Conservation (phyloP, 30 jellyfish, hydroid and myxozoan species). For the Morbakka virulenta region DNA sequence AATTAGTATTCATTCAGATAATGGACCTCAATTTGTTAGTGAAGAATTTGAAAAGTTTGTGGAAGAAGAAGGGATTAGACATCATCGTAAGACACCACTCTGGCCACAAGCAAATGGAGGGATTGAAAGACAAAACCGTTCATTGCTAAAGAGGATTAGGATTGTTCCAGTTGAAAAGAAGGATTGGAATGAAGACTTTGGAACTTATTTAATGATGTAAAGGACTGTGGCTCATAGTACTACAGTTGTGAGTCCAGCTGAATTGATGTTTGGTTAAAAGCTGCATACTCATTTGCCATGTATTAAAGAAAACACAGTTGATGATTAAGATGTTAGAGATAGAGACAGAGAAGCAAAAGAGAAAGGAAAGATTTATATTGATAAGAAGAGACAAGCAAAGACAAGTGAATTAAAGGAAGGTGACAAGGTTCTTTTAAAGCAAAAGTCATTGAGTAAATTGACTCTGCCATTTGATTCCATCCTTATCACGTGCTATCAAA, state of each 20-base stretch:
- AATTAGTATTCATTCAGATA: conserved; percentile 10
- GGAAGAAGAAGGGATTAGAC: conserved; percentile 37
- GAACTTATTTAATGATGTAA: conserved; percentile 36
- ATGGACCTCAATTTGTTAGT: conserved; percentile 61
- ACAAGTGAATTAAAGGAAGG: no score
- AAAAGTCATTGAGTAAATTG: no score
- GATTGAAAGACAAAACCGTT: conserved; percentile 28
- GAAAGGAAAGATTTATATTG: no score
- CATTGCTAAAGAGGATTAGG: conserved; percentile 30
- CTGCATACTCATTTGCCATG: conserved; percentile 23
- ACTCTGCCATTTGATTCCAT: conserved; percentile 19
- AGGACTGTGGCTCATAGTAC: conserved; percentile 62
- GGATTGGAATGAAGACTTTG: conserved; percentile 54
- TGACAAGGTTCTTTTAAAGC: no score
- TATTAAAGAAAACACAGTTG: conserved; percentile 7
- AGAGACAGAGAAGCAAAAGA: no score
- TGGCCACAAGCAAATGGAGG: conserved; percentile 73
- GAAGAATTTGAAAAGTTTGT: conserved; percentile 31
- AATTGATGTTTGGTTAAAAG: no score
- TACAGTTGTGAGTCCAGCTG: conserved; percentile 22
- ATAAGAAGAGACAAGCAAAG: no score
- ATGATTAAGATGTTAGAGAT: conserved; percentile 30
- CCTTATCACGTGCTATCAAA: conserved; percentile 27
- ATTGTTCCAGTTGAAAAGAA: conserved; percentile 31
- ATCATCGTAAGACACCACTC: conserved; percentile 38